Percentiles rank a stretch among this genome's conserved stretches.
phyloP scores from a whole-genome alignment of 2,888 invertebrate genomes.

The Drosophila hamatofila region DNA sequence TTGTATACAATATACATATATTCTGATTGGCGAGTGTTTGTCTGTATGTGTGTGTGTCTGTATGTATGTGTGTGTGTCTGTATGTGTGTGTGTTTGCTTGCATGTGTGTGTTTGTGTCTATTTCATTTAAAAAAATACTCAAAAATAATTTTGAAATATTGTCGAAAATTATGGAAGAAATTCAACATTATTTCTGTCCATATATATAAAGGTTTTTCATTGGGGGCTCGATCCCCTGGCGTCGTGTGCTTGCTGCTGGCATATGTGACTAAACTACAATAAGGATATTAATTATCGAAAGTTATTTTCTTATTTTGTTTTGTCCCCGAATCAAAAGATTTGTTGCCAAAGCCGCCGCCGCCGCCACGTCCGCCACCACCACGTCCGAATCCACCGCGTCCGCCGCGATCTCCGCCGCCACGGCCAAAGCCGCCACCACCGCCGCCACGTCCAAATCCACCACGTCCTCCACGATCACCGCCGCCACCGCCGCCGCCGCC shows the following conservation, averaged over 20 bases:
- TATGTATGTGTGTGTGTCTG: constrained; percentile 7
- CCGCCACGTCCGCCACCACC: constrained; percentile 84
- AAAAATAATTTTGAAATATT: background rate
- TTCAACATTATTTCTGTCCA: background rate
- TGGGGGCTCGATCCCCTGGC: background rate
- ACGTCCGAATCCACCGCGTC: constrained; percentile 61
- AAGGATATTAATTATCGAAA: constrained; percentile 82
- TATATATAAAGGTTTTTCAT: constrained; percentile 5
- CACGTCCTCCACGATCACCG: constrained; percentile 48
- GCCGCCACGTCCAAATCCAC: constrained; percentile 84
- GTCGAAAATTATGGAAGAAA: background rate
- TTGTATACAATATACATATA: constrained; percentile 27
- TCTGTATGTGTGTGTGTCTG: constrained; percentile 4
- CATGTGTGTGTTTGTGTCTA: constrained; percentile 2
- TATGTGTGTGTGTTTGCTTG: constrained; percentile 23
- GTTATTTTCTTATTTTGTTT: constrained; percentile 84
- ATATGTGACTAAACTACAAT: constrained; percentile 29
- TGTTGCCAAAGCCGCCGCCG: constrained; percentile 85
- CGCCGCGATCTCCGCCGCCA: constrained; percentile 47
- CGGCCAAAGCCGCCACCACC: constrained; percentile 70
- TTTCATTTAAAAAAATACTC: constrained; percentile 4
- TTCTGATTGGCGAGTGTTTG: constrained; percentile 22
- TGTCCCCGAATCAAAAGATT: constrained; percentile 87
- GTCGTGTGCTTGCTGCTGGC: background rate
- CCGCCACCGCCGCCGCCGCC: constrained; percentile 34